phyloP scores from a whole-genome alignment of 2,888 invertebrate species.

The Odontocerum albicorne region DNA sequence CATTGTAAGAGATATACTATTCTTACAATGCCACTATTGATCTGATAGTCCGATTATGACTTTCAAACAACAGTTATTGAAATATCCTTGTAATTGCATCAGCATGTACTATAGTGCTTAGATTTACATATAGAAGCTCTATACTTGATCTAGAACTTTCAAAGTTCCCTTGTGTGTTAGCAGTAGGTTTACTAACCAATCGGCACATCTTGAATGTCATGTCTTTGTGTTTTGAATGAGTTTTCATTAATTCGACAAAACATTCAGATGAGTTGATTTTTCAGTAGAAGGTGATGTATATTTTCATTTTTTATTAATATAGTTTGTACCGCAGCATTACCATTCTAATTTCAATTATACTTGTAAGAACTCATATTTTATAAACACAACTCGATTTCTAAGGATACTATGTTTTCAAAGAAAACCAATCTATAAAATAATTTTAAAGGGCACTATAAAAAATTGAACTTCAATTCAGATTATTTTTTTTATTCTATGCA shows the following conservation, averaged over 20 bases:
- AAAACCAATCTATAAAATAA: too few relatives aligned
- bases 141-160: conserved; percentile 2
- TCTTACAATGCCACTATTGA: too few relatives aligned
- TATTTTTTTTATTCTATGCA: too few relatives aligned
- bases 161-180: conserved; percentile 26
- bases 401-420: too few relatives aligned
- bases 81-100: too few relatives aligned
- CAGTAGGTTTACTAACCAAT: conserved; percentile 31
- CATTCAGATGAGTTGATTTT: conserved; percentile 24
- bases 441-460: too few relatives aligned
- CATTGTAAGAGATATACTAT: too few relatives aligned
- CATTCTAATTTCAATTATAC: conserved; percentile 14
- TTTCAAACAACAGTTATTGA: too few relatives aligned
- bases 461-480: too few relatives aligned
- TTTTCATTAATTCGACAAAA: background rate
- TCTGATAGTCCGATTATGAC: too few relatives aligned
- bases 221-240: conserved; percentile 1
- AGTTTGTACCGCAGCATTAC: conserved; percentile 25
- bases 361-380: too few relatives aligned
- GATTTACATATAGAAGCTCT: conserved; percentile 29
- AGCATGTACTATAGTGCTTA: conserved; percentile 31
- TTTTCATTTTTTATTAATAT: conserved; percentile 4
- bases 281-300: conserved; percentile 25
- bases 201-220: conserved; percentile 14
- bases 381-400: too few relatives aligned